phyloP scores from a whole-genome alignment of 2,797 vertebrate genomes.

The Ibycter americanus region DNA sequence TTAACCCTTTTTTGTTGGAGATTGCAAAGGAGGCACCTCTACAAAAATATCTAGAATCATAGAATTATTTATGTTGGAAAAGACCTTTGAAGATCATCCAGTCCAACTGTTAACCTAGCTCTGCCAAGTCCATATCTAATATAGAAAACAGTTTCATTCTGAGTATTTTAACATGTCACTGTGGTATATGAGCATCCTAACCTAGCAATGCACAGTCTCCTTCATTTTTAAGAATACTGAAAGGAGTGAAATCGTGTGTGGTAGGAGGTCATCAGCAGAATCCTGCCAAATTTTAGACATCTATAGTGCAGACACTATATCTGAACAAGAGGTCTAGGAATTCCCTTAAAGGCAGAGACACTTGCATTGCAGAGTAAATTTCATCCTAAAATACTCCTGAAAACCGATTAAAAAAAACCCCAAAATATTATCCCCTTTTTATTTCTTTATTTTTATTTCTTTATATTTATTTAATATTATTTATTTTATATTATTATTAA shows the following conservation, averaged over 20 bases:
- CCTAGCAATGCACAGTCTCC: not conserved
- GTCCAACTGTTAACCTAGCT: not conserved
- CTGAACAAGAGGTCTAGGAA: not conserved
- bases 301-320: not conserved
- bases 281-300: not conserved
- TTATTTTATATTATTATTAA: too few species aligned
- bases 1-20: not conserved
- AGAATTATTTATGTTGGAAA: not conserved
- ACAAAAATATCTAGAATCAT: not conserved
- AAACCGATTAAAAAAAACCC: not conserved
- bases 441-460: too few species aligned
- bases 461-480: too few species aligned
- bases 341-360: not conserved
- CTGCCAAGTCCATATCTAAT: not conserved
- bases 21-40: not conserved
- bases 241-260: not conserved
- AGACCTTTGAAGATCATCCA: not conserved
- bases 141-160: not conserved
- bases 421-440: not conserved
- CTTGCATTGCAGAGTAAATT: not conserved
- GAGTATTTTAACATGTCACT: fast-evolving
- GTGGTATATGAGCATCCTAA: not conserved
- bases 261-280: not conserved
- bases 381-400: not conserved
- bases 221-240: not conserved